These are phyloP conservation scores for Ostrea denselamellosa DNA, from an alignment of 1,140 invertebrate genomes.

Conservation along the genomic window DNA sequence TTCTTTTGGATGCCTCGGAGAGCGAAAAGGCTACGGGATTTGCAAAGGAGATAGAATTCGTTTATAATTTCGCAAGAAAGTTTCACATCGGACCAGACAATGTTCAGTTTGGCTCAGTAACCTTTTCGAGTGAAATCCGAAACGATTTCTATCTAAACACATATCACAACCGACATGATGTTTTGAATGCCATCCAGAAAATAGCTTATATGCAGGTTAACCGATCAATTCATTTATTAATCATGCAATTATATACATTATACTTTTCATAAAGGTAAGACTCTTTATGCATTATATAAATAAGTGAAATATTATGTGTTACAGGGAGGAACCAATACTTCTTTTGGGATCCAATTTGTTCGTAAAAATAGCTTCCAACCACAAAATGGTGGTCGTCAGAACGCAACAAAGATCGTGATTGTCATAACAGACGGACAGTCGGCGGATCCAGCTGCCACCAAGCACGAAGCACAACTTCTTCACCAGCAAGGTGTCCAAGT, in stretches of 20 bases:
- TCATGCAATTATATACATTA: no score
- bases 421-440: conserved; percentile 55
- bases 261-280: no score
- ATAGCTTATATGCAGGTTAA: conserved; percentile 39
- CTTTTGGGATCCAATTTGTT: conserved; percentile 40
- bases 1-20: conserved; percentile 64
- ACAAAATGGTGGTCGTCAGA: conserved; percentile 45
- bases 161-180: conserved; percentile 49
- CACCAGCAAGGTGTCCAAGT: conserved; percentile 44
- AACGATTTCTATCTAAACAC: conserved; percentile 61
- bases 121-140: conserved; percentile 49
- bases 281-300: no score
- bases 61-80: conserved; percentile 58
- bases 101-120: conserved; percentile 58
- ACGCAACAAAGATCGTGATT: conserved; percentile 47
- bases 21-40: conserved; percentile 61
- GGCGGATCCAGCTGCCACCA: conserved; percentile 21
- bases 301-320: not conserved
- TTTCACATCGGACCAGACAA: conserved; percentile 59
- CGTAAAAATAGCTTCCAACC: conserved; percentile 51
- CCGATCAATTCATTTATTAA: not conserved
- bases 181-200: conserved; percentile 47
- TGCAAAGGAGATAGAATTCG: conserved; percentile 62
- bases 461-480: conserved; percentile 9
- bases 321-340: conserved; percentile 49